A percentile compares a stretch with the other conserved stretches of the same genome.
These are phyloP conservation scores for Mimumesa dahlbomi DNA, from an alignment of 2,888 invertebrate genomes.

Conservation along the genomic window DNA sequence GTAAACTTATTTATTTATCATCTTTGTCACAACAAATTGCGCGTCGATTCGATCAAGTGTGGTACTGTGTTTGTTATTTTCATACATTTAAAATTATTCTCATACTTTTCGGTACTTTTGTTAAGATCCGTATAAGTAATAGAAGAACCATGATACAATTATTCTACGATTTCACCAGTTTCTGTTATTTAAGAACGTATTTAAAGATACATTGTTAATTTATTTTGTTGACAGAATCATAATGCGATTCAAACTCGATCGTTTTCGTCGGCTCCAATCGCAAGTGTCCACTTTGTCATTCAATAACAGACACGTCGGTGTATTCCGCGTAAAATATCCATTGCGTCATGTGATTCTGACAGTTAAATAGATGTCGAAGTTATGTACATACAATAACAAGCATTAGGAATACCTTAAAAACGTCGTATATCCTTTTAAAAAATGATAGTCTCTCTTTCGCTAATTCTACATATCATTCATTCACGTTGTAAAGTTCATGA, in stretches of 20 bases:
- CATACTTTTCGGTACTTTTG: no score
- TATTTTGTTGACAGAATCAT: no score
- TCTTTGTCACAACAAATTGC: background rate
- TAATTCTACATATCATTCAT: no score
- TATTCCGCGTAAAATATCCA: background rate
- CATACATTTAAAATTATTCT: background rate
- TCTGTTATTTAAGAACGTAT: no score
- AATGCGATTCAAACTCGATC: no score
- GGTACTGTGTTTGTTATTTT: background rate
- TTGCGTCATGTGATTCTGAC: background rate
- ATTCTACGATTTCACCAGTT: background rate
- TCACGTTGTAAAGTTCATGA: no score
- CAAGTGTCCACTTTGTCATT: background rate
- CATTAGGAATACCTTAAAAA: no score
- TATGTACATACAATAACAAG: background rate
- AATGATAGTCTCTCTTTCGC: no score
- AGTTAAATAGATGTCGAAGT: background rate
- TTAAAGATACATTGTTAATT: no score
- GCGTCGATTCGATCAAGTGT: background rate
- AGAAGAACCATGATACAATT: background rate
- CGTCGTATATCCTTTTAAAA: no score
- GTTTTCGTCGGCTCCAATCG: background rate
- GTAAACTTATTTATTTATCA: slow-evolving; percentile 23
- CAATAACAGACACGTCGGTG: no score
- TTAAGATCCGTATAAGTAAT: no score